Evolutionary conservation across 2,888 invertebrate species (phyloP), one percentile per base, ranked within the genome.

Genomic region (Lacanobia wlatinum): DNA sequence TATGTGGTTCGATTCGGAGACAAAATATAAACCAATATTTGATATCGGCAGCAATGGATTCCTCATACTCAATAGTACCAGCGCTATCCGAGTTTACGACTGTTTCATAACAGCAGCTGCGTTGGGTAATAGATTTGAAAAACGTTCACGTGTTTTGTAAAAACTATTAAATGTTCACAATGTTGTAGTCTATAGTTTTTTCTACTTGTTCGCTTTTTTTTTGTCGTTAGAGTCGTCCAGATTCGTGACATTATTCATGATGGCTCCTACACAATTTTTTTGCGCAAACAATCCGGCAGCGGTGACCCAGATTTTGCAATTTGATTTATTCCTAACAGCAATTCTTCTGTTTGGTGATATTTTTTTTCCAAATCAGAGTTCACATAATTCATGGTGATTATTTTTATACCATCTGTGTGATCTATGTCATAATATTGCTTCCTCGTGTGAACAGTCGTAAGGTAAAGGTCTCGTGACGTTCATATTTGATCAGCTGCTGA

Each of bases 401-500:
- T 58, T 67, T 66, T 50, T 50, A 48, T 38, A 58, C 16, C 21
- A 61, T 59, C n/a, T 56, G 52, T 69, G 40, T 43, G 38, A 21
- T 53, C 23, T 59, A 43, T 46, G 23, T 46, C 18, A 63, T 55
- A 46, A 53, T n/a, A 52, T 23, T n/a, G 46, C 61, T 81, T 76
- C 70, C 65, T 82, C 18, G 14, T 59, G 50, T 59, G 8, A 61
- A 63, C 66, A 53, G 46, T n/a, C 9, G 10, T 56, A 70, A 73
- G 46, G 43, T 65, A 73, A 72, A 71, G 75, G 75, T 75, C 71
- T 82, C 52, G 65, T 80, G 80, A 85, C 78, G 76, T 75, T 21
- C 2, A 52, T 84, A 76, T 84, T 86, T 86, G 68, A 63, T 78
- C 87, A 89, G 81, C 80, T 87, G 81, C 80, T 87, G 87, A 78